Evolutionary conservation across 2,888 invertebrate species (phyloP).

Genomic region (Elegia similella): DNA sequence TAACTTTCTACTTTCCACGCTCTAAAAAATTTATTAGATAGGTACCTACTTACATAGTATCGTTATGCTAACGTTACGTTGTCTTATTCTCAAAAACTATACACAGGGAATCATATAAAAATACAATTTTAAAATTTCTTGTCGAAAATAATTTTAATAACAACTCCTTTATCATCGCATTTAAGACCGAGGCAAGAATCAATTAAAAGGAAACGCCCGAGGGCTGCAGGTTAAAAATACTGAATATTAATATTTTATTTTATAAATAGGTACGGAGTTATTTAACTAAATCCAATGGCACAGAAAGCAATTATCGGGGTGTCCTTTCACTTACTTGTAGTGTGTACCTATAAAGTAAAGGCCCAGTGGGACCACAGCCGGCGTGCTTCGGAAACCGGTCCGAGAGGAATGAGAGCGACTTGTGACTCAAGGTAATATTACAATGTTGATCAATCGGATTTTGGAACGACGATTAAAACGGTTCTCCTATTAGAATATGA

Average conservation of each 20-base stretch:
- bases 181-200: background rate
- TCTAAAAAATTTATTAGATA: constrained; percentile 77
- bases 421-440: constrained; percentile 69
- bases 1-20: constrained; percentile 81
- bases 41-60: constrained; percentile 48
- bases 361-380: constrained; percentile 67
- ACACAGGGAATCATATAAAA: background rate
- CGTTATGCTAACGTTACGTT: constrained; percentile 53
- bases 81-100: constrained; percentile 47
- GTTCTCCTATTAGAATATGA: constrained; percentile 43
- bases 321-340: constrained; percentile 76
- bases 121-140: background rate
- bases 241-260: constrained; percentile 37
- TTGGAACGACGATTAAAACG: constrained; percentile 61
- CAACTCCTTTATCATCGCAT: too few relatives aligned
- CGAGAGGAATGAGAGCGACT: constrained; percentile 68
- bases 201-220: background rate
- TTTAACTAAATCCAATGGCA: constrained; percentile 64
- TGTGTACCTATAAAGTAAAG: constrained; percentile 35
- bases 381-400: constrained; percentile 73
- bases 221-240: background rate
- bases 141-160: too few relatives aligned
- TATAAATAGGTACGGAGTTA: constrained; percentile 36
- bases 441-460: constrained; percentile 77
- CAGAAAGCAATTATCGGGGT: constrained; percentile 72